Conservation (phyloP, 2,888 invertebrate genomes). For the Augiades crinisus region DNA sequence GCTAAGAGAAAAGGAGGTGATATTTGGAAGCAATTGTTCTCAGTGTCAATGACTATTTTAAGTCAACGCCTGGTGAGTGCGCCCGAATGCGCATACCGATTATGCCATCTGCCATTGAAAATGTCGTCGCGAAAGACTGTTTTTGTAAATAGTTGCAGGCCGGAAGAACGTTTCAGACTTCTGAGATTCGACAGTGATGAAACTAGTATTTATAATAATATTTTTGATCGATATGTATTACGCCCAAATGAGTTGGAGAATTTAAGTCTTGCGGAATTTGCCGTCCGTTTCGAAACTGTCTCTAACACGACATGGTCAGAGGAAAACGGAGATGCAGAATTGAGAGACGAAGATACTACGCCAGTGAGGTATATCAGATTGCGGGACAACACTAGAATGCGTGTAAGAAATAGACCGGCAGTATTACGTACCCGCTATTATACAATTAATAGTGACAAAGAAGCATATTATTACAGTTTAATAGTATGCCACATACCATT, state of each 20-base stretch:
- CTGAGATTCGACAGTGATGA: conserved; percentile 38
- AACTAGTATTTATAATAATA: conserved; percentile 35
- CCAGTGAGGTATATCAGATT: too few relatives aligned
- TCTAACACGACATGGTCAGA: conserved; percentile 28
- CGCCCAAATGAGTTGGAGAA: conserved; percentile 34
- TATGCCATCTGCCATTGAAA: conserved; percentile 41
- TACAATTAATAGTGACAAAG: too few relatives aligned
- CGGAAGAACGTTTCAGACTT: conserved; percentile 39
- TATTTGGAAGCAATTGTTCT: conserved; percentile 37
- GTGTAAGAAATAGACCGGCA: too few relatives aligned
- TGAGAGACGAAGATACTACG: too few relatives aligned
- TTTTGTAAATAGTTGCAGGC: conserved; percentile 41
- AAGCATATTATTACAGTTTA: too few relatives aligned
- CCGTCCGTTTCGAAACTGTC: conserved; percentile 31
- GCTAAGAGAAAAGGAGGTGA: conserved; percentile 32
- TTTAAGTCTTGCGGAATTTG: conserved; percentile 40
- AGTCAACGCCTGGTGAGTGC: conserved; percentile 38
- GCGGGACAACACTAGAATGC: too few relatives aligned
- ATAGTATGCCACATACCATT: too few relatives aligned
- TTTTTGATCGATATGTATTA: conserved; percentile 37
- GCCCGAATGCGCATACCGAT: conserved; percentile 40
- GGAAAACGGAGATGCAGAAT: conserved; percentile 34
- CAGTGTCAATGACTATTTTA: conserved; percentile 27
- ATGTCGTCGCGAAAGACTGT: conserved; percentile 36
- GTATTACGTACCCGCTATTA: too few relatives aligned